A percentile compares a stretch with the other conserved stretches of the same genome.
These are phyloP conservation scores for Eunapius fragilis DNA, from an alignment of 37 sponge, comb jelly and placozoan genomes.

Conservation along the genomic window DNA sequence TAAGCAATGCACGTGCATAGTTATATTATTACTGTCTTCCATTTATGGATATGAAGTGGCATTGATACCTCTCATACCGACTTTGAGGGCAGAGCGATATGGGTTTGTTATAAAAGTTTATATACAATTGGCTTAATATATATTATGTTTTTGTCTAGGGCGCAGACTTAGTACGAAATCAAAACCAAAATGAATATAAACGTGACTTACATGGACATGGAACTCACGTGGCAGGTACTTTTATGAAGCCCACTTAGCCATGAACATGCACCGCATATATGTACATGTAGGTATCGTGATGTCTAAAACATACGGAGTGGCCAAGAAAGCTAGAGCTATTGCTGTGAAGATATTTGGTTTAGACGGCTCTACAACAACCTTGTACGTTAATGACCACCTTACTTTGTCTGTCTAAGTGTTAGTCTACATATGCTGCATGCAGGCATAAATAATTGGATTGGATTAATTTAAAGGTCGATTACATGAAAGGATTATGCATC, in stretches of 20 bases:
- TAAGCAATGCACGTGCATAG: conserved; percentile 25
- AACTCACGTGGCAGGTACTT: conserved; percentile 45
- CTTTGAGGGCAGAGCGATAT: conserved; percentile 2
- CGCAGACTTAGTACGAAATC: conserved; percentile 36
- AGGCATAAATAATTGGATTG: too few species aligned
- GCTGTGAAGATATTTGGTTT: conserved; percentile 45
- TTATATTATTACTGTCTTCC: too few species aligned
- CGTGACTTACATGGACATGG: conserved; percentile 52
- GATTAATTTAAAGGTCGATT: too few species aligned
- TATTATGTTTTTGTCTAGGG: conserved; percentile 17
- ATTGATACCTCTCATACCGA: neutral
- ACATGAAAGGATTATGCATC: neutral
- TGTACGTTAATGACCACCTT: too few species aligned
- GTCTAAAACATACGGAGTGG: conserved; percentile 31
- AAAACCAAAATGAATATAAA: too few species aligned
- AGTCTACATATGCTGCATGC: too few species aligned
- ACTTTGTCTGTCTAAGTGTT: too few species aligned
- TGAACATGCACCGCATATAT: too few species aligned
- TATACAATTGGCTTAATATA: too few species aligned
- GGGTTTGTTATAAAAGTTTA: neutral
- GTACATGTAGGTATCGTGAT: conserved; percentile 11
- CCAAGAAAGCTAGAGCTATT: conserved; percentile 41
- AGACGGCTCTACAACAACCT: too few species aligned
- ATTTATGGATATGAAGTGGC: neutral
- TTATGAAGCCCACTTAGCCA: too few species aligned